Base-by-base conservation (phyloP, 1,140 invertebrate genomes). In the Akabosia matsudoensis region DNA sequence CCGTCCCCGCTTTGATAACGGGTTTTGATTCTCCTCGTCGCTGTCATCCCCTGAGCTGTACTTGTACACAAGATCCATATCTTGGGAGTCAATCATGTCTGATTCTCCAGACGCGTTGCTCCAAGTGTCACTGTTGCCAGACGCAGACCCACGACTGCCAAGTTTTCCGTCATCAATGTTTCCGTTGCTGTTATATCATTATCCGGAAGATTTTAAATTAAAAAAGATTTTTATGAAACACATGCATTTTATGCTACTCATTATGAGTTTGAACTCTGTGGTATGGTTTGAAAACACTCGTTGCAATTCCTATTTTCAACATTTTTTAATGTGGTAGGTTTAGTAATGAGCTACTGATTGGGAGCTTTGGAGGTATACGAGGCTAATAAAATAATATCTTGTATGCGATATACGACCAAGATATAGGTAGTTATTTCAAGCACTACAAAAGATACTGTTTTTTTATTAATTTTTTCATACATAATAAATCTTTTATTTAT, bases 11-110 rank as follows among this genome's bases (percentile, higher is more conserved):
- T 31, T 31, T 3, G 26, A 30, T 22, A 28, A 31, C 28, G 61
- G 61, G 26, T 4, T 28, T 2, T 28, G 22, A 34, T 72, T 72
- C 24, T 72, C 37, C 70, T 76, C 54, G 73, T 72, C 73, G 30
- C 61, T 70, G 16, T 76, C 76, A 7, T 70, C 70, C 18, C 64
- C 74, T n/a, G 78, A 79, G 30, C 75, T 76, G 74, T 79, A 79
- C 1, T 73, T 54, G 31, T 79, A 79, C 24, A 75, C 52, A 1
- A 54, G 26, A 26, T 74, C 73, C 37, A 52, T 52, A 10, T 74
- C 73, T 56, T 33, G 37, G 16, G 52, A 54, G 37, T 74, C 52
- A 56, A 33, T 33, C 16, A 52, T 18, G 73, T 52, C 73, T 22
- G 70, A 72, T 54, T 56, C 45, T 56, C 7, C 30, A 22, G 30